These are phyloP conservation scores for Pongo abelii DNA, from an alignment of 2,113 vertebrate species.

Conservation along the genomic window DNA sequence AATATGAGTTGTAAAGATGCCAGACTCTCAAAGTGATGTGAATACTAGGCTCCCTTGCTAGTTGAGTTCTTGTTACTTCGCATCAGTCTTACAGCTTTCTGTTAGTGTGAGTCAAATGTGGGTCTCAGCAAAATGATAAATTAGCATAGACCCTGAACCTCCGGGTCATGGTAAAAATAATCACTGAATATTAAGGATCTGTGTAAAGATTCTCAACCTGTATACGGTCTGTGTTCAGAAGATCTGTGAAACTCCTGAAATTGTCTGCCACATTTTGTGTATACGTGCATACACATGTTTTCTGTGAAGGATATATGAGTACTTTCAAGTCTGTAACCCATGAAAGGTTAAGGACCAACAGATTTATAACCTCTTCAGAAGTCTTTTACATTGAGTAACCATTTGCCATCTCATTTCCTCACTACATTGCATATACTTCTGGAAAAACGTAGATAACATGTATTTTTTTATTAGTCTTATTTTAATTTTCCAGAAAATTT, in stretches of 20 bases:
- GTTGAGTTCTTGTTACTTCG: neutral
- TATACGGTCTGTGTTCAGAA: neutral
- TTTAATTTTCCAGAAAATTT: conserved; percentile 40
- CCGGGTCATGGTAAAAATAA: neutral
- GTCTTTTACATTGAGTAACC: neutral
- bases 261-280: neutral
- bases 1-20: neutral
- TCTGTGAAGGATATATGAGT: neutral
- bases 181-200: neutral
- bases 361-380: neutral
- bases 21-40: conserved; percentile 9
- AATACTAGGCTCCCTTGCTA: neutral
- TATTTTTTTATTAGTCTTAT: neutral
- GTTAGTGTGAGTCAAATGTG: neutral
- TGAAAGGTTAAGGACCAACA: neutral
- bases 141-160: neutral
- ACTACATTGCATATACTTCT: neutral
- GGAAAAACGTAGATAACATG: neutral
- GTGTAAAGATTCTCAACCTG: neutral
- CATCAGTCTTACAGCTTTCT: neutral
- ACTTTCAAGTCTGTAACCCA: neutral
- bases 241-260: neutral
- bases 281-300: neutral
- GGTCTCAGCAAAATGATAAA: neutral
- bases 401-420: conserved; percentile 1